Evolutionary conservation across 1,140 invertebrate species (phyloP), one percentile per base, ranked within the genome.

Genomic region (Drosophila takahashii): DNA sequence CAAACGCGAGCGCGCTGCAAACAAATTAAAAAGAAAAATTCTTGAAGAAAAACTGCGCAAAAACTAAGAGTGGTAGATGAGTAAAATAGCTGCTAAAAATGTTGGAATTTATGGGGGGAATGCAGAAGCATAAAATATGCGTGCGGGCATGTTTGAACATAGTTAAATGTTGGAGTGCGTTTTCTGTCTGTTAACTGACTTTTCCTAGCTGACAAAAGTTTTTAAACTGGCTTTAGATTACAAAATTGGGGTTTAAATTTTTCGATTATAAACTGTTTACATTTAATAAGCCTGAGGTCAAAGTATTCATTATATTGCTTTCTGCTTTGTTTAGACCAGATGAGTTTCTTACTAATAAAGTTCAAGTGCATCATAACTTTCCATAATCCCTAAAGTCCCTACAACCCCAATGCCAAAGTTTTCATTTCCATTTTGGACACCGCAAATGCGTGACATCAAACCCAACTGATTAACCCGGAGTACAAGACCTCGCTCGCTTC

Each of bases 1-100:
- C 65, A 57, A 69, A 48, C 26, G 80, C 36, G 37, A 15, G 18
- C 16, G 47, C 47, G 64, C 60, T 52, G 34, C 78, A 65, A 79
- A 64, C 75, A 81, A 86, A 86, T 87, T 86, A 87, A 87, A 76
- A 65, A 60, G 16, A 74, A 70, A 45, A 69, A 77, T 50, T 67
- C 73, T 51, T 51, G 11, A 65, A 34, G 51, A 64, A 62, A 56
- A 58, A 57, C 15, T 42, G 51, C 27, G 16, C 58, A 10, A 50
- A 64, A 66, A 41, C 16, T 7, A 11, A 27, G 27, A 37, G 41
- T 18, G 18, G 16, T 29, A 9, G 39, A n/a, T 60, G 56, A 45
- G 54, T 36, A 36, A 61, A 64, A 45, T 44, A 61, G 61, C 61
- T 61, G 27, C 29, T 60, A 61, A 42, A 42, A 61, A 36, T 64